Conservation (phyloP, 1,140 invertebrate species). For the Eupeodes corollae region DNA sequence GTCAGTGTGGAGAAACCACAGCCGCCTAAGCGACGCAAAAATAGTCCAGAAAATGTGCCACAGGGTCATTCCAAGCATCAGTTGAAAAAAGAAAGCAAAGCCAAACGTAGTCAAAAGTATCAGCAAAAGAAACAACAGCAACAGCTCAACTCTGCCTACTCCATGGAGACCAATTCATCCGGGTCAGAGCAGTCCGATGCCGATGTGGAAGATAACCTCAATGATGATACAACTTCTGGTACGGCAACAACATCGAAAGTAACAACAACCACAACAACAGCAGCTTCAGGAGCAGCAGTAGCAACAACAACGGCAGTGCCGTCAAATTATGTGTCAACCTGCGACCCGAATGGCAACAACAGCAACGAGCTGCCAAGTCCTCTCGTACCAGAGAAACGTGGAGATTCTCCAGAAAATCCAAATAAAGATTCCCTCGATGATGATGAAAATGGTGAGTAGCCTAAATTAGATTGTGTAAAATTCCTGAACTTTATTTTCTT, state of each 20-base stretch:
- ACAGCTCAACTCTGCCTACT: constrained; percentile 2
- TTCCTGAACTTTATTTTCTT: not conserved
- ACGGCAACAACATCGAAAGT: constrained; percentile 15
- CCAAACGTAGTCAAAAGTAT: constrained; percentile 26
- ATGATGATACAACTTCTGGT: constrained; percentile 41
- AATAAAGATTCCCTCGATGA: constrained; percentile 42
- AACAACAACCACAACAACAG: constrained; percentile 14
- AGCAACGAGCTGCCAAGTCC: constrained; percentile 16
- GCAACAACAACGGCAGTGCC: constrained; percentile 2
- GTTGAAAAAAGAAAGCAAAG: constrained; percentile 53
- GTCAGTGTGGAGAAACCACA: constrained; percentile 62
- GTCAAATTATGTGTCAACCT: not conserved
- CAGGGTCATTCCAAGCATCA: constrained; percentile 51
- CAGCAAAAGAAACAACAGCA: constrained; percentile 29
- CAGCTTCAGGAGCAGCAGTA: not conserved
- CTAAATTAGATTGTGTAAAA: not conserved
- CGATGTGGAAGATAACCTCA: constrained; percentile 68
- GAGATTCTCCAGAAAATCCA: constrained; percentile 41
- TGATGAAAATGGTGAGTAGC: constrained; percentile 29
- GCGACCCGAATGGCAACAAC: constrained; percentile 30
- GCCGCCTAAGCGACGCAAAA: constrained; percentile 43
- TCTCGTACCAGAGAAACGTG: constrained; percentile 38
- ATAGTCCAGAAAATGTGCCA: constrained; percentile 31
- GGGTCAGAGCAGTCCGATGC: constrained; percentile 59
- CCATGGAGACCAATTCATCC: constrained; percentile 16